phyloP scores from a whole-genome alignment of 2,113 vertebrate genomes.

The Phoenicopterus ruber region DNA sequence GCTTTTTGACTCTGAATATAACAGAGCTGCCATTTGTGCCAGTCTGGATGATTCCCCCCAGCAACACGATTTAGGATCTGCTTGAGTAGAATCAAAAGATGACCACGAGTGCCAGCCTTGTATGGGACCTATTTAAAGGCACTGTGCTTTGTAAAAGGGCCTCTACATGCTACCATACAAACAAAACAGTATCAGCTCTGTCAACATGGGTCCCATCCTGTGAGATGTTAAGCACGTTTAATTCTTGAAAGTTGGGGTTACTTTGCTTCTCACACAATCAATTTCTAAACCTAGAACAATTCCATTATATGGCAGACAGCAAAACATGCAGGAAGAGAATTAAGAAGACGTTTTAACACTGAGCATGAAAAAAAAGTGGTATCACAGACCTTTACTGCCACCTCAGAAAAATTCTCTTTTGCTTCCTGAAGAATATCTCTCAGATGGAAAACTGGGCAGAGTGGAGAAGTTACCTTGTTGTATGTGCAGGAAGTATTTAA shows the following conservation, averaged over 20 bases:
- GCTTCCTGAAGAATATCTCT: conserved; percentile 78
- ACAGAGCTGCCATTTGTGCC: not conserved
- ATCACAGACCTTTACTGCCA: conserved; percentile 79
- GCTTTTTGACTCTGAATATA: not conserved
- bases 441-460: conserved; percentile 84
- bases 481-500: conserved; percentile 76
- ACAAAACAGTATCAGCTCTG: not conserved
- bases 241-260: not conserved
- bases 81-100: not conserved
- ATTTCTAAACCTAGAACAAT: not conserved
- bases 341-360: not conserved
- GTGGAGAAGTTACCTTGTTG: conserved; percentile 48
- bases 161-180: not conserved
- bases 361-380: not conserved
- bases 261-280: not conserved
- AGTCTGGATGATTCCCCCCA: not conserved
- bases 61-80: not conserved
- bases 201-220: not conserved
- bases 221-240: not conserved
- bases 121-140: not conserved
- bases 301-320: not conserved
- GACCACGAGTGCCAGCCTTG: not conserved
- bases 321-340: not conserved
- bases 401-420: conserved; percentile 78
- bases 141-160: not conserved